Evolutionary conservation across 2,888 invertebrate genomes (phyloP).

Genomic region (Hirudinaria manillensis): DNA sequence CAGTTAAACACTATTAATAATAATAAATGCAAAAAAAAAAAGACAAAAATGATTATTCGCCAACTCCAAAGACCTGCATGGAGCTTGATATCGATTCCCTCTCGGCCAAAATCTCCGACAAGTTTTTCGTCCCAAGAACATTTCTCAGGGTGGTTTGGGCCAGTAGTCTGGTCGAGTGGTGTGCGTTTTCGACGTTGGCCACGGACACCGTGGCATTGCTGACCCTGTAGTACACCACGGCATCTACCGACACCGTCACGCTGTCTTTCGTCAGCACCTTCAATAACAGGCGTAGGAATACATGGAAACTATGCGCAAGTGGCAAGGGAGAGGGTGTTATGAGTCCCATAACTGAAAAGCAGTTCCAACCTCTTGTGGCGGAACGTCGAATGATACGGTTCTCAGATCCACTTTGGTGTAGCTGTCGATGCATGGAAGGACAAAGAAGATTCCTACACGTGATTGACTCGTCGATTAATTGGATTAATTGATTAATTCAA

Average conservation of each 20-base stretch:
- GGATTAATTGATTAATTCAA: too few species aligned
- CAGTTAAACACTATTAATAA: too few species aligned
- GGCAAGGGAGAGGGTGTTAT: background rate
- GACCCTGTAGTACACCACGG: conserved; percentile 64
- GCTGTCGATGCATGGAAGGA: conserved; percentile 88
- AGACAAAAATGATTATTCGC: too few species aligned
- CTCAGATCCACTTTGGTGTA: conserved; percentile 86
- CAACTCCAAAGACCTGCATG: conserved; percentile 60
- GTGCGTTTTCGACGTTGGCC: conserved; percentile 94
- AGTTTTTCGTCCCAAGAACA: conserved; percentile 88
- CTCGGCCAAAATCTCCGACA: conserved; percentile 92
- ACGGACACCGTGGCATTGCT: conserved; percentile 94
- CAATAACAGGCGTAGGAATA: background rate
- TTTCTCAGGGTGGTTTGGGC: conserved; percentile 62
- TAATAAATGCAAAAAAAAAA: too few species aligned
- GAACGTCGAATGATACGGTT: conserved; percentile 91
- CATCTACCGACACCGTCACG: conserved; percentile 94
- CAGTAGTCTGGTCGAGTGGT: conserved; percentile 81
- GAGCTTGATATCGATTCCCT: conserved; percentile 85
- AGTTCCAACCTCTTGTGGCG: conserved; percentile 80
- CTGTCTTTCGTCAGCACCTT: conserved; percentile 63
- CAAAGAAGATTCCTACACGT: conserved; percentile 81
- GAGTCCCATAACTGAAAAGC: too few species aligned
- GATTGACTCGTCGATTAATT: too few species aligned
- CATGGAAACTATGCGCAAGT: too few species aligned